Conservation (phyloP, 2,113 vertebrate species). For the Cepphus grylle region DNA sequence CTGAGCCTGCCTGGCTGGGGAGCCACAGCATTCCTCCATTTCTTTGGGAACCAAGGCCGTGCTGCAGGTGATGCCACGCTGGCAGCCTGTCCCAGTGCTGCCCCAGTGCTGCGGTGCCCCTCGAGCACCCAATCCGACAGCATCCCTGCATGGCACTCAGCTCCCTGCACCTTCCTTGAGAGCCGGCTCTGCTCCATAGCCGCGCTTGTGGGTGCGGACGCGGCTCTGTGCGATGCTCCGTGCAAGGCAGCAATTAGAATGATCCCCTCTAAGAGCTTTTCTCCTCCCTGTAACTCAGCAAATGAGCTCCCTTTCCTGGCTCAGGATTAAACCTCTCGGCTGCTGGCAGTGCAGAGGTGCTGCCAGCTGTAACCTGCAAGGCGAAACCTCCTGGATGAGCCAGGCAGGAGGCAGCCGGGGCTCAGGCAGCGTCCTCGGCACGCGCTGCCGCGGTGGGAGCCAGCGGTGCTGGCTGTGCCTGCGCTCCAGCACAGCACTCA, state of each 20-base stretch:
- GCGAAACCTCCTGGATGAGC: not conserved
- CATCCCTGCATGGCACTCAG: not conserved
- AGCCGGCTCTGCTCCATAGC: not conserved
- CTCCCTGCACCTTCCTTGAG: not conserved
- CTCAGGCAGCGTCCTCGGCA: not conserved
- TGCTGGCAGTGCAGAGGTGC: not conserved
- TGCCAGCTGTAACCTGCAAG: not conserved
- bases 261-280: not conserved
- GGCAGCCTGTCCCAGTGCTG: not conserved
- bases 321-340: not conserved
- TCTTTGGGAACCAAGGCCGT: not conserved
- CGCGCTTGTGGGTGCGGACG: rapidly evolving
- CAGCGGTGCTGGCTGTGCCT: not conserved
- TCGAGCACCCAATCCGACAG: not conserved
- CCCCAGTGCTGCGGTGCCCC: not conserved
- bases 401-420: not conserved
- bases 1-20: not conserved
- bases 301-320: not conserved
- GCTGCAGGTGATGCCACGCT: not conserved
- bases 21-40: not conserved
- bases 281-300: not conserved
- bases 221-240: rapidly evolving
- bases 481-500: rapidly evolving
- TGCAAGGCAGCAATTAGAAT: too few species aligned
- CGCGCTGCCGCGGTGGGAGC: rapidly evolving